These are phyloP conservation scores for Lagopus muta DNA, from an alignment of 2,113 vertebrate species.

Conservation along the genomic window DNA sequence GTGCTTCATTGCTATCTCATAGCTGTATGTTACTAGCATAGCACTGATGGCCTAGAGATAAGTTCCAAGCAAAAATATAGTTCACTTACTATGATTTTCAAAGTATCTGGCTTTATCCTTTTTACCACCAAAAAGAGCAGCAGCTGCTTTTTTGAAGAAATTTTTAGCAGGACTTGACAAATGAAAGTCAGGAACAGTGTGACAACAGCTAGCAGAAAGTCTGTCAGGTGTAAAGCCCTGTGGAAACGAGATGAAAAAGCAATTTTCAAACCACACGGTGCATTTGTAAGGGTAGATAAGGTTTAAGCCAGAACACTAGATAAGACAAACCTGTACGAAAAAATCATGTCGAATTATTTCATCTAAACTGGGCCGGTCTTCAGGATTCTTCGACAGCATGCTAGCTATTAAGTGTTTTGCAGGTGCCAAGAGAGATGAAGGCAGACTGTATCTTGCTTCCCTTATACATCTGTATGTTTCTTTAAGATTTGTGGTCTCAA, in stretches of 20 bases:
- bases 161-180: slow-evolving; percentile 96
- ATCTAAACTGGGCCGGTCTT: slow-evolving; percentile 91
- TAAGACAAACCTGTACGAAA: slow-evolving; percentile 88
- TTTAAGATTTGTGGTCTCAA: slow-evolving; percentile 98
- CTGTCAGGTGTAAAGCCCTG: slow-evolving; percentile 97
- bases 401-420: slow-evolving; percentile 92
- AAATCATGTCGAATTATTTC: slow-evolving; percentile 94
- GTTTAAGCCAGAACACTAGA: not conserved
- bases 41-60: not conserved
- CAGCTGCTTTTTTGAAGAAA: slow-evolving; percentile 98
- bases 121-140: slow-evolving; percentile 95
- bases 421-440: slow-evolving; percentile 88
- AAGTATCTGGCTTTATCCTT: slow-evolving; percentile 97
- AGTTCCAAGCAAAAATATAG: not conserved
- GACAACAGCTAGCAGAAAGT: slow-evolving; percentile 92
- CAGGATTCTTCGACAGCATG: slow-evolving; percentile 93
- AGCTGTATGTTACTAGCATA: not conserved
- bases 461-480: slow-evolving; percentile 96
- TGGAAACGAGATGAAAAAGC: not conserved
- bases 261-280: not conserved
- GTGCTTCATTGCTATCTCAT: not conserved
- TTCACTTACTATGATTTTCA: slow-evolving; percentile 91
- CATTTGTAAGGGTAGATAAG: not conserved
- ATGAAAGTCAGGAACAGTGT: slow-evolving; percentile 94
- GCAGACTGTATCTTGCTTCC: slow-evolving; percentile 93